These are phyloP conservation scores for Danio rerio DNA, from an alignment of 2,113 vertebrate genomes.

Conservation along the genomic window DNA sequence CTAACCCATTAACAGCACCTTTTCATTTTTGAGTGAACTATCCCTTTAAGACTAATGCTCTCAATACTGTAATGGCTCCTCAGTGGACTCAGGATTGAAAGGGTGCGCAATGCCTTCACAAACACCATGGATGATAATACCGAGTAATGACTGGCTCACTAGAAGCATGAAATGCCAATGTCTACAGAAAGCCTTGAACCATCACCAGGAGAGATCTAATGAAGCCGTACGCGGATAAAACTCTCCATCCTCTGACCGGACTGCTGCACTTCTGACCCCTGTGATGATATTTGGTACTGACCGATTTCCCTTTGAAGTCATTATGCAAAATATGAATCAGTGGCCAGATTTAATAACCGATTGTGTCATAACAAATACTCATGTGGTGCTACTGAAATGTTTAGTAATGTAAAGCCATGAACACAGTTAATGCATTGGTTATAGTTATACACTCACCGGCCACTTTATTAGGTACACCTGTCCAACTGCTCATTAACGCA, in stretches of 20 bases:
- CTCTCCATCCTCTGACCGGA: conserved; percentile 11
- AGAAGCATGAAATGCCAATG: conserved; percentile 4
- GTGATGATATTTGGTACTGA: neutral
- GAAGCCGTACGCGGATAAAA: neutral
- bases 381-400: no score
- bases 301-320: neutral
- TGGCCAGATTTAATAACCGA: no score
- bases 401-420: no score
- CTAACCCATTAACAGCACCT: no score
- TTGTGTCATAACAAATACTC: no score
- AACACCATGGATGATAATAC: neutral
- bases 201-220: neutral
- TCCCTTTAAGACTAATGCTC: neutral
- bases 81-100: neutral
- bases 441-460: no score
- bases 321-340: neutral
- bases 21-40: neutral
- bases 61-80: neutral
- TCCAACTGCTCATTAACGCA: no score
- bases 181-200: neutral
- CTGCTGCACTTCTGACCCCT: neutral
- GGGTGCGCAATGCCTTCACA: neutral
- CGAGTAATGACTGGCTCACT: neutral
- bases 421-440: no score
- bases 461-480: no score